Evolutionary conservation across 2,797 vertebrate species (phyloP).

Genomic region (Lepidocolaptes lacrymiger): DNA sequence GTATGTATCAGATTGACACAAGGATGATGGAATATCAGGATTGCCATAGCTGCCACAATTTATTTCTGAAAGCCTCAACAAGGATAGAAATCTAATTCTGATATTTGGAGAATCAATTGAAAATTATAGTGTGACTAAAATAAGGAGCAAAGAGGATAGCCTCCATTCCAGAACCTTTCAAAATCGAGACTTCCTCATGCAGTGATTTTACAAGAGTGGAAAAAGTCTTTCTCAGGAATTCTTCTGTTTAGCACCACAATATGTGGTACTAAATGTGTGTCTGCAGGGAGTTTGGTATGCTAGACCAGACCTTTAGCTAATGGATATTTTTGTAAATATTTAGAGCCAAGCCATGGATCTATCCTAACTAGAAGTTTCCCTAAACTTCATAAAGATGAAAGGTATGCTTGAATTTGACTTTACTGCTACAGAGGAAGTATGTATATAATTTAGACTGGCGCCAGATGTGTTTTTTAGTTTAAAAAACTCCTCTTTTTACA

Average conservation of each 20-base stretch:
- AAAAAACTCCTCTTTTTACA: not conserved
- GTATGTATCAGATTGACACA: not conserved
- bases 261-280: not conserved
- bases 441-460: not conserved
- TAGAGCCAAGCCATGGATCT: not conserved
- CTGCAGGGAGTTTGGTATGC: not conserved
- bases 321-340: constrained; percentile 55
- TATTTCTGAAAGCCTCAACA: not conserved
- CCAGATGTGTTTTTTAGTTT: not conserved
- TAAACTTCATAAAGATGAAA: constrained; percentile 10
- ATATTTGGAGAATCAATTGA: not conserved
- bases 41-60: not conserved
- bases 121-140: not conserved
- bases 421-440: not conserved
- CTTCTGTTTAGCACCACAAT: constrained; percentile 1
- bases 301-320: not conserved
- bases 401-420: constrained; percentile 18
- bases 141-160: not conserved
- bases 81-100: not conserved
- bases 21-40: not conserved
- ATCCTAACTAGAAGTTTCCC: not conserved
- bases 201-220: not conserved
- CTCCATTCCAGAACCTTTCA: not conserved
- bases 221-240: not conserved
- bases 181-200: not conserved